Conservation (phyloP, 1,140 invertebrate genomes). For the Euborellia annulipes region DNA sequence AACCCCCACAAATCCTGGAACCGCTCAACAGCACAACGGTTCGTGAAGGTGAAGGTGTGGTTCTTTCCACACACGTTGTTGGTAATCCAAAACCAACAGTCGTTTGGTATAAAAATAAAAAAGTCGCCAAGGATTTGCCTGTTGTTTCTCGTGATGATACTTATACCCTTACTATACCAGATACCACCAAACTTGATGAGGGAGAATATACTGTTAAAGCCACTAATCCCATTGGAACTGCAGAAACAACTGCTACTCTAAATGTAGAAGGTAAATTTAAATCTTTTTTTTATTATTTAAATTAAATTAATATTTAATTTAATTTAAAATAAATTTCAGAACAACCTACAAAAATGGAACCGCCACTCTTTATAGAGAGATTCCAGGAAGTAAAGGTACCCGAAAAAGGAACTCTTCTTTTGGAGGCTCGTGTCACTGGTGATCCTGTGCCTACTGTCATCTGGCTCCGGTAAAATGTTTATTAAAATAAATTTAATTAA, state of each 20-base stretch:
- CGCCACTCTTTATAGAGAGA: slow-evolving; percentile 70
- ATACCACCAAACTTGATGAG: slow-evolving; percentile 40
- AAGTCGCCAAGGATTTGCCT: slow-evolving; percentile 34
- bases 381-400: slow-evolving; percentile 72
- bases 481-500: not conserved
- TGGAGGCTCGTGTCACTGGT: slow-evolving; percentile 75
- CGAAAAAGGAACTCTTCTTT: slow-evolving; percentile 58
- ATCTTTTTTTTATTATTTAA: not conserved
- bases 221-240: slow-evolving; percentile 56
- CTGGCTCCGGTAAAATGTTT: slow-evolving; percentile 53
- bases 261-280: slow-evolving; percentile 61
- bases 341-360: slow-evolving; percentile 49
- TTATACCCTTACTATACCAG: slow-evolving; percentile 49
- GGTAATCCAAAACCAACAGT: slow-evolving; percentile 66
- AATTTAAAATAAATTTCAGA: slow-evolving; percentile 29
- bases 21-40: slow-evolving; percentile 54
- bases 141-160: slow-evolving; percentile 40
- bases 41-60: slow-evolving; percentile 59
- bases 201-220: slow-evolving; percentile 69
- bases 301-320: not conserved
- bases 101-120: slow-evolving; percentile 62
- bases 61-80: slow-evolving; percentile 57
- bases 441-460: slow-evolving; percentile 72
- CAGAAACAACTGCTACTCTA: slow-evolving; percentile 55
- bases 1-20: slow-evolving; percentile 66